Evolutionary conservation across 2,113 vertebrate species (phyloP).

Genomic region (Anolis carolinensis): DNA sequence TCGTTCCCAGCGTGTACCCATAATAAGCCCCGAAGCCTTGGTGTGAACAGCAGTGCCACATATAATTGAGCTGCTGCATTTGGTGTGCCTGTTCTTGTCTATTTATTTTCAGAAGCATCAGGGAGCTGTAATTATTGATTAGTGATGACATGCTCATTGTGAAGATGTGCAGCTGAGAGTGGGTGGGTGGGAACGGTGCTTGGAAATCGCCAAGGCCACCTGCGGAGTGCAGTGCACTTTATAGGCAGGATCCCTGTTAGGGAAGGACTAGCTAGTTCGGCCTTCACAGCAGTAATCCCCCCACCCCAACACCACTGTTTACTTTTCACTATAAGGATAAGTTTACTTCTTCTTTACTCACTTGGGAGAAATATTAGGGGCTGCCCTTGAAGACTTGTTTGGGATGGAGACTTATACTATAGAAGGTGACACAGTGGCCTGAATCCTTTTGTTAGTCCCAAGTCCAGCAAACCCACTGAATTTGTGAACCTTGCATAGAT

Average conservation of each 20-base stretch:
- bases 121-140: slow-evolving; percentile 46
- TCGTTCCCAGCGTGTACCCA: slow-evolving; percentile 22
- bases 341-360: neutral
- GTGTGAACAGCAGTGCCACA: neutral
- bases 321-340: neutral
- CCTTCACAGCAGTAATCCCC: neutral
- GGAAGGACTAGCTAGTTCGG: neutral
- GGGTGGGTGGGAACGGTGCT: neutral
- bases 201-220: slow-evolving; percentile 3
- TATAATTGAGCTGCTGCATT: slow-evolving; percentile 28
- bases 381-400: neutral
- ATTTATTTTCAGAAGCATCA: slow-evolving; percentile 12
- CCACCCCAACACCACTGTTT: neutral
- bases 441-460: too few relatives aligned
- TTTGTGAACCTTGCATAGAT: too few relatives aligned
- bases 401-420: neutral
- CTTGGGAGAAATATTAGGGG: neutral
- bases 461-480: too few relatives aligned
- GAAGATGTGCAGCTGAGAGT: neutral
- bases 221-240: neutral
- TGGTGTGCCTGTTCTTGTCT: neutral
- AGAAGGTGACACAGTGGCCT: too few relatives aligned
- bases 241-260: neutral
- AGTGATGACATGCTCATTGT: neutral
- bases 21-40: slow-evolving; percentile 42